Conservation (phyloP, 2,888 invertebrate species). For the Idaea dimidiata region DNA sequence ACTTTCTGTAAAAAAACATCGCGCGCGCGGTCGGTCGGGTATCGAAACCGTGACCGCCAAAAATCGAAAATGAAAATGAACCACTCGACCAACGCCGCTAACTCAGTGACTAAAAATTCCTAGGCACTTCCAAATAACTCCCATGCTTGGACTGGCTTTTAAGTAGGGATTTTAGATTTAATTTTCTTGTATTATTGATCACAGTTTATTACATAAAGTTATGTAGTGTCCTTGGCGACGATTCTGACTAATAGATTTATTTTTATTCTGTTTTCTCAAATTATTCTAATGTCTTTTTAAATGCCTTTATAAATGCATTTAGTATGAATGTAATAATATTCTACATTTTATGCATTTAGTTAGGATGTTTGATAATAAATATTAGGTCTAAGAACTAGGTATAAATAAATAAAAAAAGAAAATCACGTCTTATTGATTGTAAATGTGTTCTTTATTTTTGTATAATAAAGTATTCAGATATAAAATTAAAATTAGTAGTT, state of each 20-base stretch:
- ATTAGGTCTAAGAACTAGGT: neutral
- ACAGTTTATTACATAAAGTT: constrained; percentile 1
- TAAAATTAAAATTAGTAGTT: neutral
- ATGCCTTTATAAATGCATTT: neutral
- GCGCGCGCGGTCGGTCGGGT: too few species aligned
- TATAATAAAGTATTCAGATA: neutral
- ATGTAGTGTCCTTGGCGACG: neutral
- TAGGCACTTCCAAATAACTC: neutral
- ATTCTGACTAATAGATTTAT: neutral
- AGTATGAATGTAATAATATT: too few species aligned
- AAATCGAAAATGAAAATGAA: too few species aligned
- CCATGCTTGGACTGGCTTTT: neutral
- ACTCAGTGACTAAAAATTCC: too few species aligned
- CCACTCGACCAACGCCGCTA: too few species aligned
- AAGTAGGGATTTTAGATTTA: constrained; percentile 8
- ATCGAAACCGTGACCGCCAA: too few species aligned
- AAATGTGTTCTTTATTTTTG: neutral
- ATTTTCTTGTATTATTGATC: constrained; percentile 10
- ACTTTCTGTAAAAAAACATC: too few species aligned
- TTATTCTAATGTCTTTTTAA: neutral
- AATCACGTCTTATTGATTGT: neutral
- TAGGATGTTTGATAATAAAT: neutral
- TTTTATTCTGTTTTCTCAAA: neutral
- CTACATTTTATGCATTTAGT: neutral
- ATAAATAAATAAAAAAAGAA: neutral